Percentiles rank a stretch among this genome's conserved stretches.
Evolutionary conservation across 2,797 vertebrate species (phyloP).

Genomic region (Galago senegalensis): DNA sequence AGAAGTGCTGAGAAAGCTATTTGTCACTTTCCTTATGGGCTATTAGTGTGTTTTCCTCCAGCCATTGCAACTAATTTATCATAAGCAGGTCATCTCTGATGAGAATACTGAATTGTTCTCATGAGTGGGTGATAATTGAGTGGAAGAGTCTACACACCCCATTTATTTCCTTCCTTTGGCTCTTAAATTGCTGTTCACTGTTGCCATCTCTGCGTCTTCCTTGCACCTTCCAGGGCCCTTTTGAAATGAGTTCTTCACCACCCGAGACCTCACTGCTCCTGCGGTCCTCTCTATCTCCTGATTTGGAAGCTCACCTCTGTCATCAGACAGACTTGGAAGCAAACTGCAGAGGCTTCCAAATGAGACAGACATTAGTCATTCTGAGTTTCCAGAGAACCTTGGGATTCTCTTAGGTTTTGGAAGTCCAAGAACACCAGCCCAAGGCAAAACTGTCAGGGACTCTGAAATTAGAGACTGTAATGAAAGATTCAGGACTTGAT

Average conservation of each 20-base stretch:
- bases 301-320: neutral
- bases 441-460: neutral
- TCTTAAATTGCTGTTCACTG: neutral
- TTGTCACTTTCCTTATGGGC: fast-evolving
- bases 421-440: neutral
- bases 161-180: constrained; percentile 46
- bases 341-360: neutral
- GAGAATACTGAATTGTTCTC: constrained; percentile 18
- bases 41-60: neutral
- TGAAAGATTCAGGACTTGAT: neutral
- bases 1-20: neutral
- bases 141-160: neutral
- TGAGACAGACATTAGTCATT: neutral
- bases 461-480: neutral
- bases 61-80: neutral
- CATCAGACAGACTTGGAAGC: neutral
- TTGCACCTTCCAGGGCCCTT: neutral
- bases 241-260: neutral
- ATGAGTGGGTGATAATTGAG: neutral
- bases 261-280: neutral
- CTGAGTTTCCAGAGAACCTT: neutral
- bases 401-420: neutral
- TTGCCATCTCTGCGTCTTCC: neutral
- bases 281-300: neutral
- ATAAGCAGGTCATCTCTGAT: constrained; percentile 47